Conservation (phyloP, 2,113 vertebrate genomes). For the Heliornis fulica region DNA sequence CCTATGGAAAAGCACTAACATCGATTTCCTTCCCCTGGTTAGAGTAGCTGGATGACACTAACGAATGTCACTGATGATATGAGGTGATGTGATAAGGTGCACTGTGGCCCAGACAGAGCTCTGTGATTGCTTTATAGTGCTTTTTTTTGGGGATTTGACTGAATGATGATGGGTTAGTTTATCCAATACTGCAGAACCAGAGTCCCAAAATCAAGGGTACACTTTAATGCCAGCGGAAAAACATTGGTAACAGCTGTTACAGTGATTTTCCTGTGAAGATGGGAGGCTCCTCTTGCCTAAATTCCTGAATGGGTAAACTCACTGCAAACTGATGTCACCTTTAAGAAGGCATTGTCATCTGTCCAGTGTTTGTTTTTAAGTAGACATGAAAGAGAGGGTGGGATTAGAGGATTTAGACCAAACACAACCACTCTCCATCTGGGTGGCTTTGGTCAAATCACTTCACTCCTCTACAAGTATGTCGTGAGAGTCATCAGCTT, state of each 20-base stretch:
- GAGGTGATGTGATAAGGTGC: not conserved
- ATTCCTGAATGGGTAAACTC: not conserved
- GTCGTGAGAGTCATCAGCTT: not conserved
- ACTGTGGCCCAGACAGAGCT: not conserved
- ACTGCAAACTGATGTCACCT: fast-evolving
- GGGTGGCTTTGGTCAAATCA: not conserved
- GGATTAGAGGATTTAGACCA: not conserved
- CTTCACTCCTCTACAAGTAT: not conserved
- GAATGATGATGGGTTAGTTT: not conserved
- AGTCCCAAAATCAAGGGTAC: not conserved
- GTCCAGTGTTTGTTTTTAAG: not conserved
- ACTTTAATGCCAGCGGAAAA: not conserved
- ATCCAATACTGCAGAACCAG: not conserved
- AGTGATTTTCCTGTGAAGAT: not conserved
- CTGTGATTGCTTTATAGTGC: not conserved
- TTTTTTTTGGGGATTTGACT: not conserved
- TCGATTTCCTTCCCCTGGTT: not conserved
- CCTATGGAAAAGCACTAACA: not conserved
- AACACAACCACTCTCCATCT: not conserved
- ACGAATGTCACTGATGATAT: not conserved
- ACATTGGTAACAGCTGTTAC: not conserved
- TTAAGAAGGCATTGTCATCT: not conserved
- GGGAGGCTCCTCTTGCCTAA: not conserved
- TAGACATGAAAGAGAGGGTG: not conserved
- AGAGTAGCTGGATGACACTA: not conserved